Percentiles rank a stretch among this genome's conserved stretches.
Evolutionary conservation across 2,888 invertebrate species (phyloP).

Genomic region (Mythimna ferrago): DNA sequence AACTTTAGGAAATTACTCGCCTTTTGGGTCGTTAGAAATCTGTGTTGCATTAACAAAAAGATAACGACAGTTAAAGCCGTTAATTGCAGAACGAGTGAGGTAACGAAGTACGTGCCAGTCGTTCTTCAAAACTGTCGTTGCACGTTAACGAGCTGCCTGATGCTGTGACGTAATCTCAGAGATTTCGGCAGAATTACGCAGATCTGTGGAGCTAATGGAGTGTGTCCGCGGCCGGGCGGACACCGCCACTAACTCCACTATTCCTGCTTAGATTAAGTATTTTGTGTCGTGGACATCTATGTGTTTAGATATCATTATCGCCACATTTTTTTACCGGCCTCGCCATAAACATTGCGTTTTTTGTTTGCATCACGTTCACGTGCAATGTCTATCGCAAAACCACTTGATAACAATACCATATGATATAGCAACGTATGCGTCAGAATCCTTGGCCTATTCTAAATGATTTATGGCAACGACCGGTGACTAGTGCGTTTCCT

Average conservation of each 20-base stretch:
- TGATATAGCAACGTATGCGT: slow-evolving; percentile 50
- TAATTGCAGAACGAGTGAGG: slow-evolving; percentile 75
- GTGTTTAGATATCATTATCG: slow-evolving; percentile 56
- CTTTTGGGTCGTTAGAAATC: slow-evolving; percentile 61
- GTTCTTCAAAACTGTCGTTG: slow-evolving; percentile 71
- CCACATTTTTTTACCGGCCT: slow-evolving; percentile 33
- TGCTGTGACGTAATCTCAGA: slow-evolving; percentile 78
- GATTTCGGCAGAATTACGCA: slow-evolving; percentile 85
- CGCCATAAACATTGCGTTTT: slow-evolving; percentile 38
- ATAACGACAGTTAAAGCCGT: slow-evolving; percentile 67
- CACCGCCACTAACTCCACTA: slow-evolving; percentile 63
- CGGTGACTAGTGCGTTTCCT: slow-evolving; percentile 51
- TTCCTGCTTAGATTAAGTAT: slow-evolving; percentile 60
- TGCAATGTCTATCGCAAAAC: slow-evolving; percentile 40
- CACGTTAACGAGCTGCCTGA: slow-evolving; percentile 74
- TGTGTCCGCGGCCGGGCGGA: slow-evolving; percentile 72
- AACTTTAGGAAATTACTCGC: slow-evolving; percentile 48
- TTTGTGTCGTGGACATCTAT: slow-evolving; percentile 56
- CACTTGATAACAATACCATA: slow-evolving; percentile 41
- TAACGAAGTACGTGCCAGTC: slow-evolving; percentile 77
- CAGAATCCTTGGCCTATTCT: slow-evolving; percentile 65
- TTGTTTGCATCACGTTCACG: slow-evolving; percentile 49
- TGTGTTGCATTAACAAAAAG: slow-evolving; percentile 63
- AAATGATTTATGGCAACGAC: slow-evolving; percentile 55
- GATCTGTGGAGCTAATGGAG: slow-evolving; percentile 82